phyloP scores from a whole-genome alignment of 2,113 vertebrate genomes.

The Aplodontia rufa region DNA sequence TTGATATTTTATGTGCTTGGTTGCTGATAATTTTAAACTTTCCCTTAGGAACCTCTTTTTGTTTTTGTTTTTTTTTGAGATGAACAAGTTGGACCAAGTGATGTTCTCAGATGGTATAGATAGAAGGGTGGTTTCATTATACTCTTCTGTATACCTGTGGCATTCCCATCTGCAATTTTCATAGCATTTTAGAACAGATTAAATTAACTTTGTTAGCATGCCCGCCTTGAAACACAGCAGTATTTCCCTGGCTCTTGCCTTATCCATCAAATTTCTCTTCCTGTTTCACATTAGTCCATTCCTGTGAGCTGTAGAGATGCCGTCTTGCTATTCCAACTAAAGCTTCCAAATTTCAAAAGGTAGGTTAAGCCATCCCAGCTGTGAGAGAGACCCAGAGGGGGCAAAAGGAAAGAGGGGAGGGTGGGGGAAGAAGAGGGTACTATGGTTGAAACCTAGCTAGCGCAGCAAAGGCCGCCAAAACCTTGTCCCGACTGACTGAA shows the following conservation, averaged over 20 bases:
- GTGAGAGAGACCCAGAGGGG: background rate
- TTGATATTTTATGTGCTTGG: background rate
- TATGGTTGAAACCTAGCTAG: background rate
- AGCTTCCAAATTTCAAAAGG: background rate
- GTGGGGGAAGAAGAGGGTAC: background rate
- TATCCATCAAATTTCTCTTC: background rate
- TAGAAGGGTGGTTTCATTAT: background rate
- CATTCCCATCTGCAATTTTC: background rate
- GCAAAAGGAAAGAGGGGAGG: background rate
- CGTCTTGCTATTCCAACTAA: background rate
- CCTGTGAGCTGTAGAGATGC: background rate
- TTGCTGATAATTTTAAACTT: background rate
- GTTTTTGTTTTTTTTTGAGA: background rate
- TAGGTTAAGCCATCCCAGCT: background rate
- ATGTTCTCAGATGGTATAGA: background rate
- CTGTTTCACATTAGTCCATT: background rate
- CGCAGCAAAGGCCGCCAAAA: background rate
- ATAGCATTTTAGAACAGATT: background rate
- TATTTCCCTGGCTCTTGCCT: background rate
- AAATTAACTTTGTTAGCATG: background rate
- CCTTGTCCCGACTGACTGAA: background rate
- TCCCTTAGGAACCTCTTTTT: background rate
- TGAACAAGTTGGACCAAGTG: background rate
- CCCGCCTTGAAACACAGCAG: background rate
- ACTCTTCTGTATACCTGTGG: background rate